These are phyloP conservation scores for Pyrochroa serraticornis DNA, from an alignment of 2,888 invertebrate species.

Conservation along the genomic window DNA sequence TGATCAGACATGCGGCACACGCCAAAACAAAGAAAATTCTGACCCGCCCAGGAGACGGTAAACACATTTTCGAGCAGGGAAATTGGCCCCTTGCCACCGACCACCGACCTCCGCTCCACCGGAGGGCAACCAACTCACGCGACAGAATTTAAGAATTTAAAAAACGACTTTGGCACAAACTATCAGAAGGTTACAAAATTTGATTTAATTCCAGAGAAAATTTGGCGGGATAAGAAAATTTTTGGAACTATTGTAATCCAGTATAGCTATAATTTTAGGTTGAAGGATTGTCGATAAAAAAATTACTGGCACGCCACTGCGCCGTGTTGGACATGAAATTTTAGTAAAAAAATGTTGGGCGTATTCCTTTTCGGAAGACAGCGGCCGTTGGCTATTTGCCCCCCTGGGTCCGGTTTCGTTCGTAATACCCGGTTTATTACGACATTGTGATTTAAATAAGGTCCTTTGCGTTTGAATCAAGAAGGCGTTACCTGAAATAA, in stretches of 20 bases:
- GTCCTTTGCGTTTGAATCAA: slow-evolving; percentile 1
- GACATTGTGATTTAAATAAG: slow-evolving; percentile 7
- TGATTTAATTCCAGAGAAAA: no score
- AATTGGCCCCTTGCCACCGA: not conserved
- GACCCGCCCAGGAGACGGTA: not conserved
- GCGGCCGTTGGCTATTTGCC: slow-evolving; percentile 16
- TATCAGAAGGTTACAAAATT: no score
- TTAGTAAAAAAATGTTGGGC: not conserved
- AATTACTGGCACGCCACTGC: no score
- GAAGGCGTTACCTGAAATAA: slow-evolving; percentile 24
- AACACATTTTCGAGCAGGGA: slow-evolving; percentile 3
- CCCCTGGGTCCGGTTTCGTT: slow-evolving; percentile 5
- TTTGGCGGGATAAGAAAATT: no score
- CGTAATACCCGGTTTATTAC: slow-evolving; percentile 5
- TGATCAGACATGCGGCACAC: slow-evolving; percentile 29
- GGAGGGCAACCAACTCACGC: no score
- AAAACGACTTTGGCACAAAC: no score
- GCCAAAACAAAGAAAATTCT: slow-evolving; percentile 21
- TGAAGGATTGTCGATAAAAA: no score
- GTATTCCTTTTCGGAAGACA: not conserved
- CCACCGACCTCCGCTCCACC: no score
- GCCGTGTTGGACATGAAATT: no score
- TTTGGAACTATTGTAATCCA: no score
- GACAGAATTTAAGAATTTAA: no score
- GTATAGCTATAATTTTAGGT: no score